Conservation (phyloP, 2,888 invertebrate genomes). For the Gonocerus acuteangulatus region DNA sequence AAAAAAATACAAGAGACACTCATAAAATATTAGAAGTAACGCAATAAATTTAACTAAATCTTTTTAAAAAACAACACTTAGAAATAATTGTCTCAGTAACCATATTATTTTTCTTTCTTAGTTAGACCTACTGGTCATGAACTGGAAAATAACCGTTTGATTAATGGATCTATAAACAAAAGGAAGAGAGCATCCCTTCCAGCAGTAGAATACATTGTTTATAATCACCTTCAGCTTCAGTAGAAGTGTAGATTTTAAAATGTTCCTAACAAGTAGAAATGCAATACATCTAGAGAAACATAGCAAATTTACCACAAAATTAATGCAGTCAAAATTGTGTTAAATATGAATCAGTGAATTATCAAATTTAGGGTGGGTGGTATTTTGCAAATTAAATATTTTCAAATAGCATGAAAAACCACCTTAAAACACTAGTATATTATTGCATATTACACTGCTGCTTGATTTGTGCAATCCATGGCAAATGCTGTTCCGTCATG, state of each 20-base stretch:
- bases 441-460: slow-evolving; percentile 17
- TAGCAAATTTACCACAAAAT: no score
- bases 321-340: no score
- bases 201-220: not conserved
- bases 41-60: no score
- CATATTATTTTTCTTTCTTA: no score
- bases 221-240: not conserved
- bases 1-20: no score
- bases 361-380: no score
- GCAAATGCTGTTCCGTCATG: slow-evolving; percentile 8
- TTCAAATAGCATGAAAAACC: not conserved
- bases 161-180: not conserved
- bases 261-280: not conserved
- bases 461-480: slow-evolving; percentile 11
- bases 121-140: not conserved
- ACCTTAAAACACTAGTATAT: not conserved
- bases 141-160: not conserved
- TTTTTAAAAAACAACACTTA: no score
- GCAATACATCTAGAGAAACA: no score
- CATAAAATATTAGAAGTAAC: no score
- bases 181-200: not conserved
- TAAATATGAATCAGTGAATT: no score
- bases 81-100: no score
- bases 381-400: no score
- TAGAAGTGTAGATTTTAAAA: not conserved